Conservation (phyloP, 2,113 vertebrate species). For the Heterocephalus glaber region DNA sequence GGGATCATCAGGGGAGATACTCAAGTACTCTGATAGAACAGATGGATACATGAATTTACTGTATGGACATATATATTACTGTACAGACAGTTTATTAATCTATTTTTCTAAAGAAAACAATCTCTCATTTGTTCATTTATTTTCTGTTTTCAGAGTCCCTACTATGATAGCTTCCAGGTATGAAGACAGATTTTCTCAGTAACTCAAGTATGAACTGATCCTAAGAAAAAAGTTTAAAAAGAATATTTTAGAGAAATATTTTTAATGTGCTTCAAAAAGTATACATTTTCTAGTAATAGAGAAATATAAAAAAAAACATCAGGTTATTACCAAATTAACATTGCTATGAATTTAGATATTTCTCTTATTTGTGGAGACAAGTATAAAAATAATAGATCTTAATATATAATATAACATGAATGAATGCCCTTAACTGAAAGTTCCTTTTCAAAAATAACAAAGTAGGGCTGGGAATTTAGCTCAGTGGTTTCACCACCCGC, state of each 20-base stretch:
- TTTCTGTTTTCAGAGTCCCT: not conserved
- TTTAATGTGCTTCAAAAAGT: constrained; percentile 1
- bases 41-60: not conserved
- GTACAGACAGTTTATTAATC: not conserved
- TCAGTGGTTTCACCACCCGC: no score
- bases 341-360: not conserved
- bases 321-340: constrained; percentile 30
- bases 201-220: not conserved
- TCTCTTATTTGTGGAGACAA: not conserved
- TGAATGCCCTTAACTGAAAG: not conserved
- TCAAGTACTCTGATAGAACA: not conserved
- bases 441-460: constrained; percentile 4
- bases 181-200: constrained; percentile 27
- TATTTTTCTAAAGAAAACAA: not conserved
- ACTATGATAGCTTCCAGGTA: not conserved
- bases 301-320: not conserved
- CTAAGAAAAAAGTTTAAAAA: not conserved
- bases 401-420: constrained; percentile 35
- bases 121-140: constrained; percentile 22
- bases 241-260: constrained; percentile 27
- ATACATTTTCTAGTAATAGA: not conserved
- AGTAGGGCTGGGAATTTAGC: not conserved
- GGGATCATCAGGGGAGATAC: not conserved
- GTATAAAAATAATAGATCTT: constrained; percentile 1
- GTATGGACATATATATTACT: not conserved